A percentile compares a stretch with the other conserved stretches of the same genome.
Conservation (phyloP, 1,140 invertebrate species). For the Psilanteris sp. region DNA sequence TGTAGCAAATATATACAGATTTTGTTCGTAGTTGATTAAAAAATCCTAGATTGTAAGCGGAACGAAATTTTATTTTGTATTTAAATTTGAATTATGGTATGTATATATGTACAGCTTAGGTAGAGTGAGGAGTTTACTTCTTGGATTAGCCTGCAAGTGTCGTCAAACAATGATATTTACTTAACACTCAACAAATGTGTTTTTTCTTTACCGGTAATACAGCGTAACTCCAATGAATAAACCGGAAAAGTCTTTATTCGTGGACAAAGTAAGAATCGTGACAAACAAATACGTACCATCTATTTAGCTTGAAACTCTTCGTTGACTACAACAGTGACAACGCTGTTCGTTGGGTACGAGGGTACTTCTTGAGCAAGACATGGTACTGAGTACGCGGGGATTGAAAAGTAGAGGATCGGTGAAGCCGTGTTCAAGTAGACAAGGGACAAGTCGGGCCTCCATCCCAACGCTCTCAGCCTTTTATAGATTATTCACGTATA, state of each 20-base stretch:
- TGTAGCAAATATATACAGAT: too few relatives aligned
- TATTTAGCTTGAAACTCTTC: constrained; percentile 71
- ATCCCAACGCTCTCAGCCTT: constrained; percentile 76
- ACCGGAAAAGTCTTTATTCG: constrained; percentile 49
- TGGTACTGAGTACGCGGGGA: constrained; percentile 53
- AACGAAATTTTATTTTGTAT: too few relatives aligned
- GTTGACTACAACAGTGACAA: constrained; percentile 64
- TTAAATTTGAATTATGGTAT: too few relatives aligned
- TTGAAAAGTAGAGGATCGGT: constrained; percentile 76
- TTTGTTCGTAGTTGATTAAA: too few relatives aligned
- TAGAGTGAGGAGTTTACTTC: too few relatives aligned
- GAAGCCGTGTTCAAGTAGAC: constrained; percentile 79
- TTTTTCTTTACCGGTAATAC: constrained; percentile 10
- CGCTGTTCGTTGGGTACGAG: constrained; percentile 50
- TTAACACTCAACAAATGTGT: too few relatives aligned
- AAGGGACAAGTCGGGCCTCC: constrained; percentile 75
- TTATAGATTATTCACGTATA: constrained; percentile 79
- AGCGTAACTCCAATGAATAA: constrained; percentile 27
- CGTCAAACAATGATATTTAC: too few relatives aligned
- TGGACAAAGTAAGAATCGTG: constrained; percentile 58
- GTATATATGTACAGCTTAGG: too few relatives aligned
- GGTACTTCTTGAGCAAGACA: constrained; percentile 50
- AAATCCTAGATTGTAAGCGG: too few relatives aligned
- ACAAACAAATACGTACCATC: constrained; percentile 77
- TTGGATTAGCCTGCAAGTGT: too few relatives aligned